phyloP scores from a whole-genome alignment of 1,140 invertebrate genomes.

The Drosophila elegans region DNA sequence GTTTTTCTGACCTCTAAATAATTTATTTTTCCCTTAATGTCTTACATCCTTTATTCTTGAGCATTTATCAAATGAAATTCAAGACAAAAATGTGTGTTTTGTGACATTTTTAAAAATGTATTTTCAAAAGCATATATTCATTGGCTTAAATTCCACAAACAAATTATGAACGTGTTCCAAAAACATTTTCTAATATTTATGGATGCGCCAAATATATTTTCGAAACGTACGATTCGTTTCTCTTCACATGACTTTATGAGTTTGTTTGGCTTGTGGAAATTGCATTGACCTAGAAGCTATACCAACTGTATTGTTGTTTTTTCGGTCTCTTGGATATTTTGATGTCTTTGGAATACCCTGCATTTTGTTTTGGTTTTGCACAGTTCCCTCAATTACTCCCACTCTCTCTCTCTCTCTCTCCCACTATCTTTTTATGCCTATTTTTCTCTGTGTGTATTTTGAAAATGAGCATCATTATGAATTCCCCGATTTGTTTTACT shows the following conservation, averaged over 20 bases:
- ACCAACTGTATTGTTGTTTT: slow-evolving; percentile 9
- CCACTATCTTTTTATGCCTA: slow-evolving; percentile 15
- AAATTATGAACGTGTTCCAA: slow-evolving; percentile 53
- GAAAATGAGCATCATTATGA: slow-evolving; percentile 74
- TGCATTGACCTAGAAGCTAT: slow-evolving; percentile 55
- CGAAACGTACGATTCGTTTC: slow-evolving; percentile 11
- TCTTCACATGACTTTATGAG: slow-evolving; percentile 14
- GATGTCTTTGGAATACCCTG: slow-evolving; percentile 55
- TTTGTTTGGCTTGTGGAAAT: slow-evolving; percentile 42
- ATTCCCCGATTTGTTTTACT: slow-evolving; percentile 48
- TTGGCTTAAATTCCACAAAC: slow-evolving; percentile 43
- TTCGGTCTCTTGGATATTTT: slow-evolving; percentile 15
- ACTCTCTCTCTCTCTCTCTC: neutral
- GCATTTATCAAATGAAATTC: slow-evolving; percentile 37
- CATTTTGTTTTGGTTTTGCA: slow-evolving; percentile 28
- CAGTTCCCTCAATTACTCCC: slow-evolving; percentile 12
- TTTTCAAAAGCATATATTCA: slow-evolving; percentile 39
- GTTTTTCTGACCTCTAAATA: slow-evolving; percentile 4
- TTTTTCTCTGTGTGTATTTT: slow-evolving; percentile 50
- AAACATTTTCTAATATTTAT: slow-evolving; percentile 49
- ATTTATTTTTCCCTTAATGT: slow-evolving; percentile 3
- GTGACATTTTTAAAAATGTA: slow-evolving; percentile 29
- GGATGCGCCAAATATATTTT: slow-evolving; percentile 27
- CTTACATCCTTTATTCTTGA: slow-evolving; percentile 1
- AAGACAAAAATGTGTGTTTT: slow-evolving; percentile 26